A percentile compares a stretch with the other conserved stretches of the same genome.
Conservation (phyloP, 2,797 vertebrate genomes). For the Discoglossus pictus region DNA sequence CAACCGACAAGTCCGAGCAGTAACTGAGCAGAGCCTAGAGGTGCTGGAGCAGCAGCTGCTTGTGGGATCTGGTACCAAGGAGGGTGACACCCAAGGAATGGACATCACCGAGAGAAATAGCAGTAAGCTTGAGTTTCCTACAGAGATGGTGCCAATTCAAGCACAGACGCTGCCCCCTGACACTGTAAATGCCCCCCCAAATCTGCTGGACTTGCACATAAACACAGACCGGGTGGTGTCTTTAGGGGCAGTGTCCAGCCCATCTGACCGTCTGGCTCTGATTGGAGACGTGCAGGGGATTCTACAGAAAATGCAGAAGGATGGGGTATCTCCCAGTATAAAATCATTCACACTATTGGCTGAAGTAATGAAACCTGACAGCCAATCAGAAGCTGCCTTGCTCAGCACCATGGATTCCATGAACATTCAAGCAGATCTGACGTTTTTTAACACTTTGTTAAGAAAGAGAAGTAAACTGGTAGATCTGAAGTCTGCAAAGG, state of each 20-base stretch:
- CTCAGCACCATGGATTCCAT: constrained; percentile 70
- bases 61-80: constrained; percentile 49
- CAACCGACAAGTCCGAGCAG: neutral
- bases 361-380: constrained; percentile 73
- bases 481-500: constrained; percentile 84
- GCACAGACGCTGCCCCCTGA: neutral
- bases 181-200: constrained; percentile 60
- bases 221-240: constrained; percentile 65
- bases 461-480: constrained; percentile 76
- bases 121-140: neutral
- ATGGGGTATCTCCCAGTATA: constrained; percentile 73
- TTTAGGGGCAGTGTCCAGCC: constrained; percentile 66
- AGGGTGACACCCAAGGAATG: neutral
- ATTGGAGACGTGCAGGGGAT: constrained; percentile 82
- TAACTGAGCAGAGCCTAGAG: constrained; percentile 68
- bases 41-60: constrained; percentile 78
- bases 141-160: neutral
- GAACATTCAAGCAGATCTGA: constrained; percentile 76
- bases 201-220: constrained; percentile 72
- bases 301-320: constrained; percentile 79
- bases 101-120: neutral
- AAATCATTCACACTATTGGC: constrained; percentile 85
- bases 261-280: constrained; percentile 76
- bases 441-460: constrained; percentile 87
- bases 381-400: constrained; percentile 68